Evolutionary conservation across 2,113 vertebrate genomes (phyloP).

Genomic region (Dolichallabes microphthalmus): DNA sequence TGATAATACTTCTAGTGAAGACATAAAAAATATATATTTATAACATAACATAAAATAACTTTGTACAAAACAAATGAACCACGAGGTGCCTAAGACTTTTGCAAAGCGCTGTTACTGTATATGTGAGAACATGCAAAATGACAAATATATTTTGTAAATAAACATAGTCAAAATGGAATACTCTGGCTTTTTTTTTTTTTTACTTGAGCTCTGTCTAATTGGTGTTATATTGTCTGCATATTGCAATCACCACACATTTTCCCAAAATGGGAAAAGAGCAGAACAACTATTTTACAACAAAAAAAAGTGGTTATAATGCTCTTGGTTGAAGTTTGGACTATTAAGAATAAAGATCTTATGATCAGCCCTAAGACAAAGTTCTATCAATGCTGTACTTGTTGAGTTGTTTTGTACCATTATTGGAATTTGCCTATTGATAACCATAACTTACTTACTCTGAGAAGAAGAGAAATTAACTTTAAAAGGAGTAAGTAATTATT

Average conservation of each 20-base stretch:
- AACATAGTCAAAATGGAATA: not conserved
- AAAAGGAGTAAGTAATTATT: too few species aligned
- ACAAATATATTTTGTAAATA: not conserved
- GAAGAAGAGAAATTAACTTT: too few species aligned
- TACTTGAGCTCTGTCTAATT: not conserved
- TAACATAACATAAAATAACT: too few species aligned
- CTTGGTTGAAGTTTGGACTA: not conserved
- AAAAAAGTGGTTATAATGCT: not conserved
- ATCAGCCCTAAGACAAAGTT: not conserved
- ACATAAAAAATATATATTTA: too few species aligned
- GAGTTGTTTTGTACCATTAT: not conserved
- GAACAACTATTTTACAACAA: not conserved
- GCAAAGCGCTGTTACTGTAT: not conserved
- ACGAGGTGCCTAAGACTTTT: too few species aligned
- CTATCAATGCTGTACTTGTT: not conserved
- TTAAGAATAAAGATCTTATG: not conserved
- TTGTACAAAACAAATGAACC: too few species aligned
- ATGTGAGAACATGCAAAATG: not conserved
- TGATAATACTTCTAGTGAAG: too few species aligned
- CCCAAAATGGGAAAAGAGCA: not conserved
- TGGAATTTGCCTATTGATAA: not conserved
- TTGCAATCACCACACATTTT: not conserved
- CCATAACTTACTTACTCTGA: not conserved
- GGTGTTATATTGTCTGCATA: not conserved
- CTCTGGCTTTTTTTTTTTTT: not conserved